Evolutionary conservation across 1,140 invertebrate species (phyloP).

Genomic region (Pogonomyrmex californicus): DNA sequence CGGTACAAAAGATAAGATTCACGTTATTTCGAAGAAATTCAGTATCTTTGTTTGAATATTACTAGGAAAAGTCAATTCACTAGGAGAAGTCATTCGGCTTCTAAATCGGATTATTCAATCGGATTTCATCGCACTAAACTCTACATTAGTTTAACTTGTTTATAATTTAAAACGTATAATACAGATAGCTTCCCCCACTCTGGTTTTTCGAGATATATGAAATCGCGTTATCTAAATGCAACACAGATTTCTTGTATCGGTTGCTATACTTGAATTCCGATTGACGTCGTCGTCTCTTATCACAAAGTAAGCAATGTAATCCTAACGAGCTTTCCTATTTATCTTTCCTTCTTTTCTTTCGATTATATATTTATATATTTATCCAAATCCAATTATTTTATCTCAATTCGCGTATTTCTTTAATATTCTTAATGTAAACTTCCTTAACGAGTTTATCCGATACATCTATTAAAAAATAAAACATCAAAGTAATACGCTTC

Average conservation of each 20-base stretch:
- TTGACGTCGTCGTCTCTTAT: constrained; percentile 34
- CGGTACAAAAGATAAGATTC: background rate
- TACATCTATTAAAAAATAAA: constrained; percentile 8
- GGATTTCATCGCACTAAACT: background rate
- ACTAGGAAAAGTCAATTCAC: background rate
- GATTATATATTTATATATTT: background rate
- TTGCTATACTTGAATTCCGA: constrained; percentile 2
- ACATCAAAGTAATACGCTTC: background rate
- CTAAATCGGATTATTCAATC: background rate
- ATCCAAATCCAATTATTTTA: constrained; percentile 22
- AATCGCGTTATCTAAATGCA: constrained; percentile 28
- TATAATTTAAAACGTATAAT: constrained; percentile 5
- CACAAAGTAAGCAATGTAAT: background rate
- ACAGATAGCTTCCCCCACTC: constrained; percentile 8
- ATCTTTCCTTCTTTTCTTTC: background rate
- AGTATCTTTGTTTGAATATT: background rate
- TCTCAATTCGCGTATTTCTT: background rate
- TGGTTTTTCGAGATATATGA: background rate
- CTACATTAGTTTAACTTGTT: constrained; percentile 16
- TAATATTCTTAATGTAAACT: background rate
- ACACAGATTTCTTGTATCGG: constrained; percentile 24
- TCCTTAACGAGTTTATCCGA: constrained; percentile 6
- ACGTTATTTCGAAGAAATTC: background rate
- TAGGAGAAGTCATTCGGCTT: background rate
- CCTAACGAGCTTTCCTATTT: background rate